Evolutionary conservation across 2,113 vertebrate species (phyloP), one percentile per base, ranked within the genome.

Genomic region (Cacatua alba): DNA sequence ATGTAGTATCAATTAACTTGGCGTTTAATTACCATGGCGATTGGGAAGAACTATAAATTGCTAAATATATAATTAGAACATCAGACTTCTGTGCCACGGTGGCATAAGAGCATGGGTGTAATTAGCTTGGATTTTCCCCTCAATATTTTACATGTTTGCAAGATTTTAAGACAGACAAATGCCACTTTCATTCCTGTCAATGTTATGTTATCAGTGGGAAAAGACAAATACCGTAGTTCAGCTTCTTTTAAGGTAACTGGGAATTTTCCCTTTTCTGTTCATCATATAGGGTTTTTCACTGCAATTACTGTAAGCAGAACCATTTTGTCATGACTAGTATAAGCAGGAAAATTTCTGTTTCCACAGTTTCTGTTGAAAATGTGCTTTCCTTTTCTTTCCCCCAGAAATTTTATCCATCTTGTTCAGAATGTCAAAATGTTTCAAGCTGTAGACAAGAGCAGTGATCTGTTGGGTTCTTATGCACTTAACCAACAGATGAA

Each of bases 181-280:
- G n/a, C 70, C 18, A 11, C 72, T 94, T 90, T 93, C 41, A 63
- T 67, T 65, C 67, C 78, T 86, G 52, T 11, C 46, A 55, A 21
- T 95, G 63, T 82, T 95, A 93, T 81, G 39, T 92, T 94, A 88
- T 76, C 88, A 88, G 10, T 78, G 70, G 94, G 53, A 74, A 93
- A 78, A 95, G 72, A 78, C 53, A 95, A 75, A 55, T 86, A 55
- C 12, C 49, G 41, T 35, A 75, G 67, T 76, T 63, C 39, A 48
- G 28, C 37, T 85, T 67, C 62, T 82, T 85, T 82, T 39, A 89
- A 90, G 67, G 88, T 23, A 76, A 11, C 67, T 86, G 29, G 63
- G 70, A 91, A 82, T 72, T 60, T 90, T 76, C 25, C 94, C 55
- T 41, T 89, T 96, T 90, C 80, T 86, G 28, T 65, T 89, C 51